Evolutionary conservation across 2,888 invertebrate genomes (phyloP), one percentile per base, ranked within the genome.

Genomic region (Gerris lacustris): DNA sequence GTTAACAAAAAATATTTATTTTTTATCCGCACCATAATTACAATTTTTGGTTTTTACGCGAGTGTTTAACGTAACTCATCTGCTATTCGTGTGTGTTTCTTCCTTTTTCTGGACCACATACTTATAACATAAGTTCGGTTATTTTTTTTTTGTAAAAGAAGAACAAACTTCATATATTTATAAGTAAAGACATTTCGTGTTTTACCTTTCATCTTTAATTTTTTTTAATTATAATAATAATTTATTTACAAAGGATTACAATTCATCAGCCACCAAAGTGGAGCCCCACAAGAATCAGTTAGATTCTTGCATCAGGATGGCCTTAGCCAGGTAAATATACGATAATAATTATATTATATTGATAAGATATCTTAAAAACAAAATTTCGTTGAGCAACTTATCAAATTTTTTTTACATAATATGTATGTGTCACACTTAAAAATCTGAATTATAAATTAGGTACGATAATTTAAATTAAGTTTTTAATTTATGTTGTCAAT

Each of bases 291-390:
- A 74, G 74, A 74, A 73, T 70, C 74, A 74, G 71, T 80, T 85
- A 83, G 85, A 85, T 84, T 84, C 82, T 79, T 80, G 86, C 85
- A 85, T 84, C 81, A 85, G 86, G 83, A 86, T 86, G 86, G 86
- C 86, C 82, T 83, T 86, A 82, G 86, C 86, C 80, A 85, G 86
- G 86, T 86, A 82, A 83, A 84, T 81, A 76, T 45, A 31, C 31
- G 31, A 31, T 31, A 31, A 31, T 31, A 31, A 31, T 31, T 31
- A 31, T 31, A 31, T 31, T 64, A 67, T 72, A 70, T 71, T 63
- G 18, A 45, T 67, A 64, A 44, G 63, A 63, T 63, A 66, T 68
- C 31, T 31, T 31, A 31, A 31, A 31, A 31, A 31, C 31, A 31
- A 31, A 31, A 31, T 31, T 1, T 31, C 31, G 31, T 31, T 4